Conservation (phyloP, 2,113 vertebrate genomes). For the Campylomormyrus numenius region DNA sequence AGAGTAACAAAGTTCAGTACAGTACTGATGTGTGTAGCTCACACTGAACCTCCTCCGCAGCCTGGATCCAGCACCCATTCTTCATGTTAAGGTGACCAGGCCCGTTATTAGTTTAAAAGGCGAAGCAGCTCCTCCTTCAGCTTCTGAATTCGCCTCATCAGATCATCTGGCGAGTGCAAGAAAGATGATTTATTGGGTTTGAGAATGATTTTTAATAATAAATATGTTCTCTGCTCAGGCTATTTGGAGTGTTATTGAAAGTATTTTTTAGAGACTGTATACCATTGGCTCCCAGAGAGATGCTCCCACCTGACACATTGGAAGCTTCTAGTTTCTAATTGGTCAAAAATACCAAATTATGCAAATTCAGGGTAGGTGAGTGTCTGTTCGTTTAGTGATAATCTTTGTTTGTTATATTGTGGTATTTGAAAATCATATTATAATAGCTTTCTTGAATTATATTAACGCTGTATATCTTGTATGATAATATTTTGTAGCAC, state of each 20-base stretch:
- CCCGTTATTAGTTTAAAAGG: slow-evolving; percentile 23
- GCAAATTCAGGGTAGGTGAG: not conserved
- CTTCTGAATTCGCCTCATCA: slow-evolving; percentile 17
- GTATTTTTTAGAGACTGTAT: slow-evolving; percentile 19
- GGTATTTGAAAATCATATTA: not conserved
- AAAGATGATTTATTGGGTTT: slow-evolving; percentile 37
- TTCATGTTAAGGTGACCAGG: slow-evolving; percentile 20
- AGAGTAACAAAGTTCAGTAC: not conserved
- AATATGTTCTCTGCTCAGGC: slow-evolving; percentile 40
- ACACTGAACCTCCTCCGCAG: not conserved
- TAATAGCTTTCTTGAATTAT: not conserved
- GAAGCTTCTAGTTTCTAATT: not conserved
- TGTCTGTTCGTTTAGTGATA: not conserved
- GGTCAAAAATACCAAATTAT: slow-evolving; percentile 1
- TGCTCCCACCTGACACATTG: not conserved
- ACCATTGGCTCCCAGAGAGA: not conserved
- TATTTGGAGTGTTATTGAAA: slow-evolving; percentile 27
- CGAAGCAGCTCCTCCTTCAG: slow-evolving; percentile 27
- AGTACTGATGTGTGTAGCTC: not conserved
- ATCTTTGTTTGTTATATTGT: not conserved
- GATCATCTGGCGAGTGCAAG: slow-evolving; percentile 30
- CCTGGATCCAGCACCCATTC: not conserved
- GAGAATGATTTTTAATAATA: slow-evolving; percentile 45
- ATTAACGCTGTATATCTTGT: not conserved
- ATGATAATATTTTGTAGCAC: not conserved